Conservation (phyloP, 1,140 invertebrate species). For the Drosophila mauritiana region DNA sequence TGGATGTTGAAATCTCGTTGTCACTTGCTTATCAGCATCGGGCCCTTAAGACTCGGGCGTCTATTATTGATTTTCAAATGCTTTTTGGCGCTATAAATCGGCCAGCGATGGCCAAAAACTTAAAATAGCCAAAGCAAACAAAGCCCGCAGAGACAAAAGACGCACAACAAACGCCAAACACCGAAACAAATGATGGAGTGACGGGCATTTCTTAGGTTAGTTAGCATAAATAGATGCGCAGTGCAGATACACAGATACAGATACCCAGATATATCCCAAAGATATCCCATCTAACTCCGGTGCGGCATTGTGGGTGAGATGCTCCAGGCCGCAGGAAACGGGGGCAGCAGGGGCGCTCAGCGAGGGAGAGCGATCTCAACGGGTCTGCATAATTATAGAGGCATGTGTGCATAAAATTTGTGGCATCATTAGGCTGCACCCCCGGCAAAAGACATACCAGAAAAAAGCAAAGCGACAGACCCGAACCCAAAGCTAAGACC, state of each 20-base stretch:
- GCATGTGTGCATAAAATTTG: constrained; percentile 80
- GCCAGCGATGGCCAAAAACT: constrained; percentile 28
- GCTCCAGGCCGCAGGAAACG: constrained; percentile 11
- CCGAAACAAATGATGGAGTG: constrained; percentile 56
- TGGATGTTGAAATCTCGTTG: constrained; percentile 59
- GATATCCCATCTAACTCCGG: constrained; percentile 10
- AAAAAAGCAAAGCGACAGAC: constrained; percentile 9
- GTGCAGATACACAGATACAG: constrained; percentile 55
- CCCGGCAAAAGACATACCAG: constrained; percentile 64
- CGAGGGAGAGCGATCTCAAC: constrained; percentile 31
- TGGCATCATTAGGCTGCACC: constrained; percentile 81
- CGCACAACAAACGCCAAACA: constrained; percentile 40
- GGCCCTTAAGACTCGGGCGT: constrained; percentile 35
- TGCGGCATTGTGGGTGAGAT: constrained; percentile 46
- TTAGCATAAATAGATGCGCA: constrained; percentile 77
- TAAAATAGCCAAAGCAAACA: constrained; percentile 29
- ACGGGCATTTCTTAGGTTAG: constrained; percentile 65
- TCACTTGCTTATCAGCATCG: constrained; percentile 70
- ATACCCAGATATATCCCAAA: not conserved
- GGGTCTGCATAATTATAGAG: constrained; percentile 71
- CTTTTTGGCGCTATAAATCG: constrained; percentile 76
- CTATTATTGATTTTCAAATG: constrained; percentile 79
- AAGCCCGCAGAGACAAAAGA: constrained; percentile 39
- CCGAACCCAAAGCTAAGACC: constrained; percentile 31
- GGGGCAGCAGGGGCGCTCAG: constrained; percentile 6